Evolutionary conservation across 2,113 vertebrate genomes (phyloP).

Genomic region (Casuarius casuarius): DNA sequence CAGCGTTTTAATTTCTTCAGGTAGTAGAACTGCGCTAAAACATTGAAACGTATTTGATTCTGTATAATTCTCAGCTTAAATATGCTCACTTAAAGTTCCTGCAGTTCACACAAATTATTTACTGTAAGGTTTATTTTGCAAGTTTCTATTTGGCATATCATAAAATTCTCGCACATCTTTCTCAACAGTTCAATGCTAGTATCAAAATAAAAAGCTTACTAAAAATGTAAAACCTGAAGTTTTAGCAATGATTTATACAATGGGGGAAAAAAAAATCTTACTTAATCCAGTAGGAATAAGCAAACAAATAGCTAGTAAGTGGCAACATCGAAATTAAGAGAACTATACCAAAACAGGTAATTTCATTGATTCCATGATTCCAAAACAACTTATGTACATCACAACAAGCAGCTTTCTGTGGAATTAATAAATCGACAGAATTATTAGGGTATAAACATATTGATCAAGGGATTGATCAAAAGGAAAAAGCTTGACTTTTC

Average conservation of each 20-base stretch:
- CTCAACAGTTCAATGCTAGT: not conserved
- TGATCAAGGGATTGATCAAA: not conserved
- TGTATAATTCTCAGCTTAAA: not conserved
- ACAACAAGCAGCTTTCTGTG: not conserved
- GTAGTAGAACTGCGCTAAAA: not conserved
- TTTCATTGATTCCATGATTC: not conserved
- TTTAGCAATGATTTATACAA: not conserved
- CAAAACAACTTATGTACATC: not conserved
- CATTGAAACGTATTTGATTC: not conserved
- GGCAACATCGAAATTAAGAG: not conserved
- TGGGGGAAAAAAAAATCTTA: not conserved
- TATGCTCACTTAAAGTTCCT: not conserved
- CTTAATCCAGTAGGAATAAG: not conserved
- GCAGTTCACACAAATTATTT: not conserved
- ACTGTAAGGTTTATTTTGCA: not conserved
- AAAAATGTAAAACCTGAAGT: not conserved
- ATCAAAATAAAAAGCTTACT: rapidly evolving
- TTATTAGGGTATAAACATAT: not conserved
- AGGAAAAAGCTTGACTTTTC: not conserved
- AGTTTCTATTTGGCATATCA: not conserved
- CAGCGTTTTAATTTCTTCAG: not conserved
- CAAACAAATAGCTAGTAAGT: not conserved
- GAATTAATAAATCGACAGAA: not conserved
- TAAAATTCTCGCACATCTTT: not conserved
- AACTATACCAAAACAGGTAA: not conserved